These are phyloP conservation scores for Diadromus collaris DNA, from an alignment of 2,888 invertebrate genomes.

Conservation along the genomic window DNA sequence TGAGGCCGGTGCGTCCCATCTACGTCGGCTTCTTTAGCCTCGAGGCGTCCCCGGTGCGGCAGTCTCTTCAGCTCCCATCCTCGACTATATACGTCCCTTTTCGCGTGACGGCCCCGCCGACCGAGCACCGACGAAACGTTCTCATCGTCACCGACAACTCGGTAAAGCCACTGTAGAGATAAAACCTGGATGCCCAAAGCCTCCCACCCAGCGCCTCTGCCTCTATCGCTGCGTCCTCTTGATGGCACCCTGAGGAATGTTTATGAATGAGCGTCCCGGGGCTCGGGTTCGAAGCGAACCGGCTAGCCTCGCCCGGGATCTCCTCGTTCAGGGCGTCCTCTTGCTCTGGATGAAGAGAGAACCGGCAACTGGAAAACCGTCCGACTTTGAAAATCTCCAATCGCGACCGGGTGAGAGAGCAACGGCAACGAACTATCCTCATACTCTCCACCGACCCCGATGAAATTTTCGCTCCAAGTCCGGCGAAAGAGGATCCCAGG, in stretches of 20 bases:
- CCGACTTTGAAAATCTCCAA: slow-evolving; percentile 45
- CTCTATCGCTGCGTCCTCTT: slow-evolving; percentile 1
- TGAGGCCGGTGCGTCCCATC: slow-evolving; percentile 2
- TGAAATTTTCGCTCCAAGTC: slow-evolving; percentile 51
- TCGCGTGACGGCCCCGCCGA: not conserved
- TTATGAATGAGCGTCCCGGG: slow-evolving; percentile 68
- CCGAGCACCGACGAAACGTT: slow-evolving; percentile 13
- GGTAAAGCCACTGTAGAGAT: slow-evolving; percentile 1
- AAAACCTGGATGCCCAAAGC: slow-evolving; percentile 16
- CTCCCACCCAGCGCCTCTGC: slow-evolving; percentile 18
- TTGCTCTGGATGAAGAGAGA: not conserved
- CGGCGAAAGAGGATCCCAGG: slow-evolving; percentile 5
- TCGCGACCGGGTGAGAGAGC: slow-evolving; percentile 18
- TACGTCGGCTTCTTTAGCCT: not conserved
- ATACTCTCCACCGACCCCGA: slow-evolving; percentile 37
- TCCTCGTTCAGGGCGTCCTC: not conserved
- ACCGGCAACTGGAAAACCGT: slow-evolving; percentile 1
- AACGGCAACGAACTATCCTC: not conserved
- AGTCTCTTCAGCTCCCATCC: not conserved
- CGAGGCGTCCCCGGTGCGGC: not conserved
- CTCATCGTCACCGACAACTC: slow-evolving; percentile 23
- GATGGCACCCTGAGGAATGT: slow-evolving; percentile 63
- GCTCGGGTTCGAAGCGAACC: slow-evolving; percentile 46
- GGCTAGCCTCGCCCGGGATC: slow-evolving; percentile 4
- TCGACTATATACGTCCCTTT: slow-evolving; percentile 14